Evolutionary conservation across 2,888 invertebrate species (phyloP).

Genomic region (Argyresthia goedartella): DNA sequence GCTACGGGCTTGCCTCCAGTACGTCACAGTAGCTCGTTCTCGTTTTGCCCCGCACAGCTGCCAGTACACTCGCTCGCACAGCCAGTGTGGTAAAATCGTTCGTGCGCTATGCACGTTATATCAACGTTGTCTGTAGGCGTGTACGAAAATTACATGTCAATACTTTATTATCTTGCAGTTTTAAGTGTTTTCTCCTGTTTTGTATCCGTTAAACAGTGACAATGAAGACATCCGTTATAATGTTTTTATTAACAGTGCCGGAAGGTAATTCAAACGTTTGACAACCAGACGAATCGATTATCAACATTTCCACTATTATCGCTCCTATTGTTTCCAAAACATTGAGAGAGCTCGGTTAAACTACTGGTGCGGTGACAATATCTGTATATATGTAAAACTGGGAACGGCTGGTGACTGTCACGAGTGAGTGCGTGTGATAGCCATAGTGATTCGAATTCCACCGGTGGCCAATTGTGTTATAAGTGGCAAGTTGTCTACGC

Average conservation of each 20-base stretch:
- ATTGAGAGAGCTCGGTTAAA: slow-evolving; percentile 35
- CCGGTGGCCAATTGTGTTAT: background rate
- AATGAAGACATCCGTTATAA: background rate
- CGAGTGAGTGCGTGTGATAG: slow-evolving; percentile 47
- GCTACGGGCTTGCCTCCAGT: slow-evolving; percentile 32
- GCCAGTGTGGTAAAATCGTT: slow-evolving; percentile 58
- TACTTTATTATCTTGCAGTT: background rate
- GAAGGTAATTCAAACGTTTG: background rate
- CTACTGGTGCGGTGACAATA: slow-evolving; percentile 37
- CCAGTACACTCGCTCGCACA: slow-evolving; percentile 21
- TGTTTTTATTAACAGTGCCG: too few species aligned
- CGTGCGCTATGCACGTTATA: slow-evolving; percentile 34
- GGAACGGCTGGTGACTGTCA: slow-evolving; percentile 39
- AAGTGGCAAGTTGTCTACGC: too few species aligned
- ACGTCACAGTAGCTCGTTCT: slow-evolving; percentile 55
- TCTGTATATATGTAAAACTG: slow-evolving; percentile 32
- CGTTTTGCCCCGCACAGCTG: slow-evolving; percentile 58
- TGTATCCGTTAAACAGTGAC: background rate
- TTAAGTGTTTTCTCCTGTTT: background rate
- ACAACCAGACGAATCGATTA: slow-evolving; percentile 17
- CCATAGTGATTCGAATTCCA: background rate
- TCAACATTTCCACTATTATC: slow-evolving; percentile 24
- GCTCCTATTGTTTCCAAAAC: slow-evolving; percentile 52
- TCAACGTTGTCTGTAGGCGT: slow-evolving; percentile 27
- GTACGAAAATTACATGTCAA: slow-evolving; percentile 21